Conservation (phyloP, 2,113 vertebrate genomes). For the Eudorcas thomsonii region DNA sequence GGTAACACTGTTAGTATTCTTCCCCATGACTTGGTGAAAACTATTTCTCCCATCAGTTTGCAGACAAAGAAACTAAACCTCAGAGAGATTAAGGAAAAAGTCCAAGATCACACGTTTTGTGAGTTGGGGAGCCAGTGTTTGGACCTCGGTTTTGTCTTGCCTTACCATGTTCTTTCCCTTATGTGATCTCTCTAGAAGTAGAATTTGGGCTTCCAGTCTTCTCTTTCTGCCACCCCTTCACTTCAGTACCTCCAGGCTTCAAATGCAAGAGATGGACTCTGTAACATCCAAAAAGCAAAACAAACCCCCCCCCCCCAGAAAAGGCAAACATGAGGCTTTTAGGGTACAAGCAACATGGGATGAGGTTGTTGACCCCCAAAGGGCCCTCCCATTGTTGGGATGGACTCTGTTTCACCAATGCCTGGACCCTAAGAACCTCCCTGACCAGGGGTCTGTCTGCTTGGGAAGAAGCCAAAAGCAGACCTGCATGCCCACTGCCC, state of each 20-base stretch:
- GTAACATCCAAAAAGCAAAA: not conserved
- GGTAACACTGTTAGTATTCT: not conserved
- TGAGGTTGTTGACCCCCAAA: not conserved
- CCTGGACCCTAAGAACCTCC: not conserved
- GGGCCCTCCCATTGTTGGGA: not conserved
- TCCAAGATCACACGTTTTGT: not conserved
- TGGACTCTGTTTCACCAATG: not conserved
- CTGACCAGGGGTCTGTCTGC: not conserved
- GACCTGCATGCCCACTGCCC: not conserved
- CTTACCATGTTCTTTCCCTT: not conserved
- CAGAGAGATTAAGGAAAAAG: not conserved
- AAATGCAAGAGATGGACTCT: not conserved
- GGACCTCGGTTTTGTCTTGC: not conserved
- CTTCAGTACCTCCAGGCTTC: not conserved
- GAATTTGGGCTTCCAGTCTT: not conserved
- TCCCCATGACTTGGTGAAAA: not conserved
- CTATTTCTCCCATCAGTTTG: not conserved
- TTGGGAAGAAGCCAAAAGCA: not conserved
- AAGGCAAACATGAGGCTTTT: not conserved
- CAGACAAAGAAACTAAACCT: not conserved
- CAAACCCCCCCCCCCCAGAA: fast-evolving
- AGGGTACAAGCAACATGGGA: not conserved
- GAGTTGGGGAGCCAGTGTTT: not conserved
- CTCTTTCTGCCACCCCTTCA: not conserved
- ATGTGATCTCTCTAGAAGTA: not conserved